Base-by-base conservation (phyloP, 1,140 invertebrate genomes). In the Pseudoatta argentina region DNA sequence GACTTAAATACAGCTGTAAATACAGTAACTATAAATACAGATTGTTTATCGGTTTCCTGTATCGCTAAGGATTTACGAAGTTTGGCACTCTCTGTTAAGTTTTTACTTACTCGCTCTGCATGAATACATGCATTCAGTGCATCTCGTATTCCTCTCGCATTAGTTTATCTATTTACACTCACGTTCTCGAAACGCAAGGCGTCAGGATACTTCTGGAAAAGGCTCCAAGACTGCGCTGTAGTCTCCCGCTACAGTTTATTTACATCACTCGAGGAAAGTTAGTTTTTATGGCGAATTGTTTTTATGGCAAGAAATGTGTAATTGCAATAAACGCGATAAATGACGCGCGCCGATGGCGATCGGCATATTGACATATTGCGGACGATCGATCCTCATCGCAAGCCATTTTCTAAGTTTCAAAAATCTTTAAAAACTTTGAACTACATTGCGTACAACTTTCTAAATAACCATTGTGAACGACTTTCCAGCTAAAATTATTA, bases 1-100 rank as follows among this genome's bases (percentile, higher is more conserved):
- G 89, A 92, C 89, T 92, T 92, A 91, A 91, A 88, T 90, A 90
- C 86, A 90, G 90, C 89, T 88, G 89, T 91, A 92, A 93, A 92
- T 94, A 94, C 92, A 93, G 76, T 57, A 89, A 91, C 89, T 88
- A 88, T 91, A 92, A 93, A 91, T 94, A 94, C 92, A 93, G 75
- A 51, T 93, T 89, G 91, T 93, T 89, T 92, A 94, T 91, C 93
- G 93, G 93, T 86, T 88, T 94, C 87, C 76, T 30, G 14, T 69
- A 39, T 88, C 64, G 81, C 87, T 90, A 91, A 92, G 67, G 64
- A 57, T 92, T 69, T 69, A 94, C 93, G 86, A 95, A 93, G 93
- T 95, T 95, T 95, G 94, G 94, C 94, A 95, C 94, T 94, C 92
- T 87, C 90, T 92, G 91, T 89, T 89, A 91, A 87, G 89, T 53